Base-by-base conservation (phyloP, 2,888 invertebrate genomes). In the Drosophila histrio region DNA sequence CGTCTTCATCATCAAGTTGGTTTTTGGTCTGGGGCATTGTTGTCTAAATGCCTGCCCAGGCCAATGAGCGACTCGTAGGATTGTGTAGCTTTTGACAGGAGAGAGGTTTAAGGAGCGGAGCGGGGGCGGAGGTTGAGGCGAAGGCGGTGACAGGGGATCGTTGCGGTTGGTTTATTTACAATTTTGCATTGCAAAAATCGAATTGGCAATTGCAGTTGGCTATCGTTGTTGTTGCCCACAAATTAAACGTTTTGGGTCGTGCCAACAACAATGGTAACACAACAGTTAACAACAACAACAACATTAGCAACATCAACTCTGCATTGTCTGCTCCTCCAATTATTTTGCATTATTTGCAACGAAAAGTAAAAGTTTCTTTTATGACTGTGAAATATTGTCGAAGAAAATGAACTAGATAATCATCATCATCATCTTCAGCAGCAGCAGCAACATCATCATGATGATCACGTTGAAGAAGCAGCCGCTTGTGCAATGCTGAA, bases 321-420 rank as follows among this genome's bases (percentile, higher is more conserved):
- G 52, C 76, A 65, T 73, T 73, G 72, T 75, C 49, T 75, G 74
- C 60, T 46, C 52, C 59, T 57, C 64, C 77, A 77, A 75, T 73
- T 73, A 77, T 76, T 72, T 77, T 76, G 74, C 77, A 74, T 72
- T 72, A 75, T 79, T 69, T 65, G 72, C 81, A 81, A 66, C 57
- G 57, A 75, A 84, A 80, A 84, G 82, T 81, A 80, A 80, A 80
- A 84, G 82, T 79, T 75, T 75, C 53, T 53, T 75, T 71, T 73
- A 82, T 77, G 77, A 77, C 66, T 70, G 56, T 72, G 58, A 83
- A 73, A 73, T 60, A 68, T 68, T 49, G 38, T 52, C 60, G 56
- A 75, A 57, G 71, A 74, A 72, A 72, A 63, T 71, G 61, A 76
- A 71, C 71, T 62, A 71, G 56, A 52, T 67, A 41, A 43, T 52